Evolutionary conservation across 2,113 vertebrate genomes (phyloP), one percentile per base, ranked within the genome.

Genomic region (Epinephelus lanceolatus): DNA sequence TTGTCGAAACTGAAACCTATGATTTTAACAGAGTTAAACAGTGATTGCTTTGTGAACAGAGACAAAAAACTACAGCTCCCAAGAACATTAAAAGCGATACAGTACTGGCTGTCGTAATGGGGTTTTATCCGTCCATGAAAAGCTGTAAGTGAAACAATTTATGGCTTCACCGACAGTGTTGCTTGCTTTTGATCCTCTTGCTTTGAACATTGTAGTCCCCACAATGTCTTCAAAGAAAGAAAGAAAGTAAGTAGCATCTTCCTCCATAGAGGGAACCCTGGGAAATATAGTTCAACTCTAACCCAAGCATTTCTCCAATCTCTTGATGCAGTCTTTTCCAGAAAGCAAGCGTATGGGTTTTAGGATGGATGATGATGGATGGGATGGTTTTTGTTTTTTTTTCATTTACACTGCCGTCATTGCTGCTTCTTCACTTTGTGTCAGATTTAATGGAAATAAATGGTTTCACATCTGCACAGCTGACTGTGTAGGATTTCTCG

Each of bases 361-460:
- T 3, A 27, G 47, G 77, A 85, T 69, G 80, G 66, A 87, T 81
- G 70, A 67, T 82, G 76, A 84, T 69, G 53, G 73, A 88, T 78
- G 21, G 67, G 40, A 23, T 65, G 27, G 27, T 27, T 27, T 27
- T 27, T 55, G 37, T 65, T 52, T 49, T 65, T 52, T 49, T 70
- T 40, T 56, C 9, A 49, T 75, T 70, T 3, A 6, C 56, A 3
- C 45, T 5, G 19, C 12, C 23, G 3, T 57, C 52, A 42, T 6
- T 2, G 71, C 67, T 11, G 27, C 14, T 9, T 70, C 55, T 76
- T 76, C 30, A 15, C 71, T 77, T 69, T 25, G 30, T 27, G 67
- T 86, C 76, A 30, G 51, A 62, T 49, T 81, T 66, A 90, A 89
- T 88, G 73, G 68, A 76, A 89, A 87, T 66, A 57, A 85, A 88